Evolutionary conservation across 2,113 vertebrate species (phyloP).

Genomic region (Gadus chalcogrammus): DNA sequence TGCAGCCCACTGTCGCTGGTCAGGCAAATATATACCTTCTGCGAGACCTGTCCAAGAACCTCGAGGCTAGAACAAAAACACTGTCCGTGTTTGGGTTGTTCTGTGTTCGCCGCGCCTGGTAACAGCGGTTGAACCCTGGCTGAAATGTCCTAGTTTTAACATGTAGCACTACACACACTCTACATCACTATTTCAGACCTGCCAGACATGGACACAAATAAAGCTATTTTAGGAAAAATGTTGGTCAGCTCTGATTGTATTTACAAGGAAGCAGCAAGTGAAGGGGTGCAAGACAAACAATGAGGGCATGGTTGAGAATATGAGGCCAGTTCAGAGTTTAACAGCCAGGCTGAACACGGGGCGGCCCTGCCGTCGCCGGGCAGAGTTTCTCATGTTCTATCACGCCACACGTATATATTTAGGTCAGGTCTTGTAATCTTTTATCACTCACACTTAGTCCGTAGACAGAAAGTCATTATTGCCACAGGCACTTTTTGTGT

Average conservation of each 20-base stretch:
- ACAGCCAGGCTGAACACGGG: conserved; percentile 20
- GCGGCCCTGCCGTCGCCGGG: not conserved
- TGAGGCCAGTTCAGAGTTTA: conserved; percentile 38
- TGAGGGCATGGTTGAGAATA: not conserved
- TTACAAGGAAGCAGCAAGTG: conserved; percentile 42
- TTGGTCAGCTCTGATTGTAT: conserved; percentile 47
- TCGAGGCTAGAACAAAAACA: conserved; percentile 43
- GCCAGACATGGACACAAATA: conserved; percentile 58
- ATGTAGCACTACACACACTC: no score
- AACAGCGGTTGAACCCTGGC: conserved; percentile 52
- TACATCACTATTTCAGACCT: conserved; percentile 59
- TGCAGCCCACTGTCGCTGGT: conserved; percentile 58
- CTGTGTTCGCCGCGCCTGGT: conserved; percentile 47
- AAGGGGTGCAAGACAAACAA: conserved; percentile 32
- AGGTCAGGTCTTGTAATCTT: conserved; percentile 39
- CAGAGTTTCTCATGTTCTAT: conserved; percentile 59
- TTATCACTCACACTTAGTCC: conserved; percentile 46
- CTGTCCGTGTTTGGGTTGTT: conserved; percentile 24
- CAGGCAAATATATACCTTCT: conserved; percentile 44
- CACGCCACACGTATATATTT: conserved; percentile 59
- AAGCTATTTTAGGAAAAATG: conserved; percentile 41
- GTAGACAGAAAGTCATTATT: conserved; percentile 56
- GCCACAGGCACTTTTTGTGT: conserved; percentile 33
- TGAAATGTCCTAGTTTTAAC: conserved; percentile 56
- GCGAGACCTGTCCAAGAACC: conserved; percentile 38